Conservation (phyloP, 2,888 invertebrate genomes). For the Anodontia alba region DNA sequence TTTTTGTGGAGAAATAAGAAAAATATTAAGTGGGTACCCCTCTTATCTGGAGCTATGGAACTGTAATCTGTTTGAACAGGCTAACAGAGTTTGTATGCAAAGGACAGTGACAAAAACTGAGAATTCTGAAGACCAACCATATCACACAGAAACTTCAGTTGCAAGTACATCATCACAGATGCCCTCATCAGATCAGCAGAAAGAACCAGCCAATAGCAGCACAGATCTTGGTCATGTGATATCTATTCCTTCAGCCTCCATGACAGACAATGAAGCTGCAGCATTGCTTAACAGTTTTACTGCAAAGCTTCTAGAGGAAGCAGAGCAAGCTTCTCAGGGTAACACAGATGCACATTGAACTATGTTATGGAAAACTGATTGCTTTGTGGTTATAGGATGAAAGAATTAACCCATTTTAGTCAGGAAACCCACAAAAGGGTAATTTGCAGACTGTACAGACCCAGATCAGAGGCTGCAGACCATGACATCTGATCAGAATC, state of each 20-base stretch:
- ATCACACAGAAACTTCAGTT: neutral
- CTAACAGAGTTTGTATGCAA: neutral
- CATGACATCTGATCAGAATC: too few relatives aligned
- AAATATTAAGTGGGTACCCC: too few relatives aligned
- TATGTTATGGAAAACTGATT: too few relatives aligned
- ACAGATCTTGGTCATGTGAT: neutral
- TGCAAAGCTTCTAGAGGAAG: neutral
- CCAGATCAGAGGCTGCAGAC: too few relatives aligned
- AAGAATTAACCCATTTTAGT: too few relatives aligned
- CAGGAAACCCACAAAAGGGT: too few relatives aligned
- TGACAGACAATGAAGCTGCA: slow-evolving; percentile 6
- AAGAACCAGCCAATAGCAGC: neutral
- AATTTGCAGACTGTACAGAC: too few relatives aligned
- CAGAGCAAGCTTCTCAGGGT: neutral
- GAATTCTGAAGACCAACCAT: neutral
- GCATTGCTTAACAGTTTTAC: neutral
- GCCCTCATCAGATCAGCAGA: neutral
- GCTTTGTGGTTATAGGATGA: too few relatives aligned
- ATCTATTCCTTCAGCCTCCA: neutral
- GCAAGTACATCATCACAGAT: neutral
- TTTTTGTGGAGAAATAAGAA: too few relatives aligned
- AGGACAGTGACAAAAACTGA: neutral
- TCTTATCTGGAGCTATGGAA: too few relatives aligned
- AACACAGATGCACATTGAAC: neutral
- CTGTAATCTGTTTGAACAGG: neutral